phyloP scores from a whole-genome alignment of 2,888 invertebrate species.

The Sussaba pulchella region DNA sequence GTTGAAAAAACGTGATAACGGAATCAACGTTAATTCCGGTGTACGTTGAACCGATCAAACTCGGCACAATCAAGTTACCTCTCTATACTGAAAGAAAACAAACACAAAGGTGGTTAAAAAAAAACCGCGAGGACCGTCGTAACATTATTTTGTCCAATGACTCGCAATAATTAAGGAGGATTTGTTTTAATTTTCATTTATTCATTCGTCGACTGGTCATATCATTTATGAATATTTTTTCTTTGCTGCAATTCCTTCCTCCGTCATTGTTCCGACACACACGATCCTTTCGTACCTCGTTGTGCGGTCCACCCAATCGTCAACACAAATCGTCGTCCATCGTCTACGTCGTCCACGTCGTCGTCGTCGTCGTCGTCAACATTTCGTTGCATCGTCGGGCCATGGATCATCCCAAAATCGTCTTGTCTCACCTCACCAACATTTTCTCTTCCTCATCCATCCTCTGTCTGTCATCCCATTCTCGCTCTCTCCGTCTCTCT shows the following conservation, averaged over 20 bases:
- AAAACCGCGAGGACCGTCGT: slow-evolving; percentile 37
- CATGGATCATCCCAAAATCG: slow-evolving; percentile 54
- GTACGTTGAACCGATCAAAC: slow-evolving; percentile 62
- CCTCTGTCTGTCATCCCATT: slow-evolving; percentile 43
- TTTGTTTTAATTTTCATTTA: slow-evolving; percentile 72
- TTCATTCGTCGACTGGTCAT: slow-evolving; percentile 75
- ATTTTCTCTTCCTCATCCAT: slow-evolving; percentile 6
- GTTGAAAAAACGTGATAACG: slow-evolving; percentile 8
- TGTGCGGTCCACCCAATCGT: slow-evolving; percentile 39
- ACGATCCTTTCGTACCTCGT: slow-evolving; percentile 36
- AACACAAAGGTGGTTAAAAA: slow-evolving; percentile 14
- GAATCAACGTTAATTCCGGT: slow-evolving; percentile 5
- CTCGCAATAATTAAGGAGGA: slow-evolving; percentile 54
- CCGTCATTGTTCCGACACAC: slow-evolving; percentile 41
- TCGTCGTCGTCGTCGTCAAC: slow-evolving; percentile 66
- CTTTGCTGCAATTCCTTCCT: slow-evolving; percentile 79
- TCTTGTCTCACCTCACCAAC: slow-evolving; percentile 51
- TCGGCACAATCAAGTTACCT: slow-evolving; percentile 75
- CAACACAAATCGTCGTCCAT: slow-evolving; percentile 62
- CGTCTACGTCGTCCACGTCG: slow-evolving; percentile 63
- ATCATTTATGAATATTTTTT: slow-evolving; percentile 82
- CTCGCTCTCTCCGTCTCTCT: slow-evolving; percentile 70
- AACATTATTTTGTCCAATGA: slow-evolving; percentile 19
- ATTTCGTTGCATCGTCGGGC: slow-evolving; percentile 59
- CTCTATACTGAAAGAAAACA: slow-evolving; percentile 61